These are phyloP conservation scores for Eupithecia abbreviata DNA, from an alignment of 2,888 invertebrate genomes.

Conservation along the genomic window DNA sequence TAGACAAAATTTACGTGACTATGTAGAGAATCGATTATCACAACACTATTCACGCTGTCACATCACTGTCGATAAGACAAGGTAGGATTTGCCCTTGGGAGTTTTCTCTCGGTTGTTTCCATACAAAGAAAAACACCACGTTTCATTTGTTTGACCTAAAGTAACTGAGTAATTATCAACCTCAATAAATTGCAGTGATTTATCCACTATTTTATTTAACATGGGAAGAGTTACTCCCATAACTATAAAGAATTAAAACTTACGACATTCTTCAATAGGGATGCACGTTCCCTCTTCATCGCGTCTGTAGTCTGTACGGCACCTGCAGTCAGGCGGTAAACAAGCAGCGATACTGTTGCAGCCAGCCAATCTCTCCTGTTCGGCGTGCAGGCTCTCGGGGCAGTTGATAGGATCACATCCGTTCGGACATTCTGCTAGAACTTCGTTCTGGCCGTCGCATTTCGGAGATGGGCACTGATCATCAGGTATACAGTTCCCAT, in stretches of 20 bases:
- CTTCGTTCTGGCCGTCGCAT: conserved; percentile 33
- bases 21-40: too few relatives aligned
- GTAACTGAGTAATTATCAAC: too few relatives aligned
- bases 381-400: conserved; percentile 23
- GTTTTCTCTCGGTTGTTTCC: too few relatives aligned
- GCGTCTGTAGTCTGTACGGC: conserved; percentile 26
- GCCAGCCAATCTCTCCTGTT: conserved; percentile 9
- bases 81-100: too few relatives aligned
- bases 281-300: conserved; percentile 31
- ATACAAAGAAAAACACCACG: too few relatives aligned
- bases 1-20: not conserved
- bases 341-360: conserved; percentile 23
- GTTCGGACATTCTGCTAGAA: conserved; percentile 27
- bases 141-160: too few relatives aligned
- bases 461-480: conserved; percentile 14
- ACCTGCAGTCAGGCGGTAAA: conserved; percentile 25
- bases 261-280: conserved; percentile 33
- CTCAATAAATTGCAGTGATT: too few relatives aligned
- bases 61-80: too few relatives aligned
- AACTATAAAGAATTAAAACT: conserved; percentile 8
- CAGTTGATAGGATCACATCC: conserved; percentile 26
- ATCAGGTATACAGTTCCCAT: conserved; percentile 33
- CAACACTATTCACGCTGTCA: too few relatives aligned
- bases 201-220: too few relatives aligned
- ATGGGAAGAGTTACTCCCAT: too few relatives aligned